Evolutionary conservation across 2,888 invertebrate genomes (phyloP), one percentile per base, ranked within the genome.

Genomic region (Acrobasis repandana): DNA sequence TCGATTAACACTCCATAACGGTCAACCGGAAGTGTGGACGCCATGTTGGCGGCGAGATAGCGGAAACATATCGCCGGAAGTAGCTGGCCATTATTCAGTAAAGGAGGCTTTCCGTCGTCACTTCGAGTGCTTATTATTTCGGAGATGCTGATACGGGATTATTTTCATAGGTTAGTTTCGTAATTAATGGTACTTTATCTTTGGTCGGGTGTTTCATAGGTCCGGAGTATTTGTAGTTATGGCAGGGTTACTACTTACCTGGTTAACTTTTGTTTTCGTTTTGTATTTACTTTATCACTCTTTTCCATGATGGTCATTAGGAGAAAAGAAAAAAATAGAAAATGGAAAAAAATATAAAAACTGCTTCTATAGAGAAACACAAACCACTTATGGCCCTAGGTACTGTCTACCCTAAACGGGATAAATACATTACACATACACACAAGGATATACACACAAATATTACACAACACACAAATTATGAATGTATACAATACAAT

Each of bases 41-140:
- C 89, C 88, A 87, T 85, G 82, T 83, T 87, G 88, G 82, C 79
- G 79, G 76, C 75, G 80, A 88, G 91, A 91, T 91, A 91, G 88
- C 87, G 90, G 90, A 90, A 91, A 91, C 90, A 91, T 90, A 91
- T 90, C 85, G 79, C 87, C 85, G 91, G 91, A 89, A 85, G 88
- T 86, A 74, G 80, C 80, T 76, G 74, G 77, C 88, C 86, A 90
- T 91, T 91, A 90, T 89, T 90, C 86, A 90, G 86, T 82, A 86
- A 88, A 83, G 88, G 83, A 83, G 78, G 73, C 75, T 78, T 86
- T 86, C 85, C 84, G 86, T 83, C 85, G 87, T 84, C 87, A 83
- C 80, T 86, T 81, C 83, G 84, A 82, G 82, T 75, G 81, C 76
- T 87, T 87, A 88, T 84, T 83, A 82, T 88, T 89, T 77, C 69